A percentile compares a stretch with the other conserved stretches of the same genome.
These are phyloP conservation scores for Ochropacha duplaris DNA, from an alignment of 2,888 invertebrate species.

Conservation along the genomic window DNA sequence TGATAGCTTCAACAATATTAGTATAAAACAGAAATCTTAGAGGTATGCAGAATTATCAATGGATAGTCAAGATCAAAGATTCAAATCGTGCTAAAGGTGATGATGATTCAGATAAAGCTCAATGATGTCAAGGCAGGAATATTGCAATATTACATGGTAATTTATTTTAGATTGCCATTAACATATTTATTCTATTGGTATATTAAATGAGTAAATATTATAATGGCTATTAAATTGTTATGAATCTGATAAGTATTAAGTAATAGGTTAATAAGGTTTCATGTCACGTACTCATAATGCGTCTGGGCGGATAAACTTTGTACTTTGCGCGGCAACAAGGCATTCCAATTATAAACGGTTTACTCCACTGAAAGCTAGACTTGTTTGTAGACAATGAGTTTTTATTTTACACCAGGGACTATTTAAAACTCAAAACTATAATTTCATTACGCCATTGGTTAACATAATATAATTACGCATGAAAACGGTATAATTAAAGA, in stretches of 20 bases:
- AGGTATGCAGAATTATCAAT: too few relatives aligned
- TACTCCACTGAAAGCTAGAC: conserved; percentile 26
- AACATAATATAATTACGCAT: conserved; percentile 9
- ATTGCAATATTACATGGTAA: not conserved
- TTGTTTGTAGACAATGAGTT: conserved; percentile 27
- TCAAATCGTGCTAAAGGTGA: not conserved
- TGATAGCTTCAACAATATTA: not conserved
- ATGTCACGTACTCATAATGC: conserved; percentile 56
- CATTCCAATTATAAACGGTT: conserved; percentile 35
- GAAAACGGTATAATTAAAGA: not conserved
- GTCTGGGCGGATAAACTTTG: conserved; percentile 51
- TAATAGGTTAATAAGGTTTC: conserved; percentile 42
- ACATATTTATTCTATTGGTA: too few relatives aligned
- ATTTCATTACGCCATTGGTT: conserved; percentile 1
- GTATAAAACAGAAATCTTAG: not conserved
- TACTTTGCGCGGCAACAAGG: conserved; percentile 18
- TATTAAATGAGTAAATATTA: not conserved
- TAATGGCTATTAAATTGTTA: conserved; percentile 7
- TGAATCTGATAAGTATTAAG: conserved; percentile 15
- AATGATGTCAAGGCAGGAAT: not conserved
- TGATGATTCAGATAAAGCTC: not conserved
- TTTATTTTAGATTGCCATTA: too few relatives aligned
- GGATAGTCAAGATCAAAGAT: too few relatives aligned
- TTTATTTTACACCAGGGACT: conserved; percentile 20
- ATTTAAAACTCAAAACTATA: conserved; percentile 10